Evolutionary conservation across 1,140 invertebrate species (phyloP).

Genomic region (Drosophila albomicans): DNA sequence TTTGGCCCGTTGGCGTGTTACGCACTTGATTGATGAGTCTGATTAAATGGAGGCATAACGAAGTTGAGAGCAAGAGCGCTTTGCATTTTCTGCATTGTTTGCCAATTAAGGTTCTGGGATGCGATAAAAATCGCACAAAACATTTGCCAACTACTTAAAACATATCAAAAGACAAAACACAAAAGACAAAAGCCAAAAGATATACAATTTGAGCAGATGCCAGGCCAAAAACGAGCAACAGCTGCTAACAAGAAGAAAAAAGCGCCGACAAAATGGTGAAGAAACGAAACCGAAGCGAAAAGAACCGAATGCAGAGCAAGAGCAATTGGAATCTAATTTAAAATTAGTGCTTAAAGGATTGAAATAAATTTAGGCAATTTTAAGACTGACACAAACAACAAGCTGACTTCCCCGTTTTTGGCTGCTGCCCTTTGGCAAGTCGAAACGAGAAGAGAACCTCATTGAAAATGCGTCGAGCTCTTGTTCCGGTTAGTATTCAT

Average conservation of each 20-base stretch:
- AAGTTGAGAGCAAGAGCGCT: slow-evolving; percentile 38
- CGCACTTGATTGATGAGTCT: slow-evolving; percentile 57
- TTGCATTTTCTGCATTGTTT: slow-evolving; percentile 66
- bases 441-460: slow-evolving; percentile 38
- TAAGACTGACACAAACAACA: slow-evolving; percentile 44
- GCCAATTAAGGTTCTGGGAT: slow-evolving; percentile 70
- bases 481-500: slow-evolving; percentile 61
- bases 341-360: slow-evolving; percentile 83
- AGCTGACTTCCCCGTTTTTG: slow-evolving; percentile 10
- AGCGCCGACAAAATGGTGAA: slow-evolving; percentile 1
- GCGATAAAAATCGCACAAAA: slow-evolving; percentile 69
- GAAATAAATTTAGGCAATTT: slow-evolving; percentile 79
- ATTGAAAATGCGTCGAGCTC: slow-evolving; percentile 71
- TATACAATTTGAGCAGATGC: slow-evolving; percentile 62
- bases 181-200: slow-evolving; percentile 24
- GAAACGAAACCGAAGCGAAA: neutral
- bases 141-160: slow-evolving; percentile 59
- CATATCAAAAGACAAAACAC: slow-evolving; percentile 32
- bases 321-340: slow-evolving; percentile 81
- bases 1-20: slow-evolving; percentile 21
- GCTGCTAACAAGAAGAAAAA: slow-evolving; percentile 50
- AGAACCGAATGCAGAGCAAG: neutral
- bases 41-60: slow-evolving; percentile 36
- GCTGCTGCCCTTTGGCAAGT: slow-evolving; percentile 28
- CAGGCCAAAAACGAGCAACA: slow-evolving; percentile 48